Conservation (phyloP, 92 coral and sea anemone species). For the Actinostola sp. region DNA sequence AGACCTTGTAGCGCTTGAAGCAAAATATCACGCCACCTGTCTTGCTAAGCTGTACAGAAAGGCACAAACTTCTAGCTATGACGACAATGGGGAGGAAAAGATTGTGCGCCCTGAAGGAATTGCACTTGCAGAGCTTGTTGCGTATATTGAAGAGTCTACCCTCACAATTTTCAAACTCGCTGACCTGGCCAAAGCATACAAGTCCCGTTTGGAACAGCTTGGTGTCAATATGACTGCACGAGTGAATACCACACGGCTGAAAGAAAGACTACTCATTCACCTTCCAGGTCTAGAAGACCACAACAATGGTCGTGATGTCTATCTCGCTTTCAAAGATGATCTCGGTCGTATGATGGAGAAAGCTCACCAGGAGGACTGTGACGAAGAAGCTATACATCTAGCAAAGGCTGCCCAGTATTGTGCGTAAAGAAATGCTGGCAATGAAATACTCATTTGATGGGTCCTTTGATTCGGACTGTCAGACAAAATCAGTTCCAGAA, state of each 20-base stretch:
- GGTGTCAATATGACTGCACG: not conserved
- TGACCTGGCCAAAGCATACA: too few species aligned
- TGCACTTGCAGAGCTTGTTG: too few species aligned
- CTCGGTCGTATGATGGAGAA: too few species aligned
- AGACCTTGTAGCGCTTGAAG: too few species aligned
- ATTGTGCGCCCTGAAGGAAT: too few species aligned
- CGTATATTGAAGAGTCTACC: too few species aligned
- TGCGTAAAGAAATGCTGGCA: slow-evolving; percentile 34
- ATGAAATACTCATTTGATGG: slow-evolving; percentile 20
- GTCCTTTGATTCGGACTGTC: slow-evolving; percentile 25
- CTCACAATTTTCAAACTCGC: too few species aligned
- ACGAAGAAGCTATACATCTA: slow-evolving; percentile 35
- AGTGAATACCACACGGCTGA: not conserved
- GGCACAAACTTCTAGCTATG: too few species aligned
- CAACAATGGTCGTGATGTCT: not conserved
- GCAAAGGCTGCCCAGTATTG: slow-evolving; percentile 46
- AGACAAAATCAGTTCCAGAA: slow-evolving; percentile 36
- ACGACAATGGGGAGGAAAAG: too few species aligned
- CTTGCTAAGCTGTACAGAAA: too few species aligned
- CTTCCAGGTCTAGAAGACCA: not conserved
- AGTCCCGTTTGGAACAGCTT: slow-evolving; percentile 2
- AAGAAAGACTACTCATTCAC: not conserved
- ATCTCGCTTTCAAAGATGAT: not conserved
- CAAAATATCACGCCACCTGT: too few species aligned
- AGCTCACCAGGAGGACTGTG: slow-evolving; percentile 1